A percentile compares a stretch with the other conserved stretches of the same genome.
Evolutionary conservation across 2,797 vertebrate species (phyloP).

Genomic region (Neosilurus hyrtlii): DNA sequence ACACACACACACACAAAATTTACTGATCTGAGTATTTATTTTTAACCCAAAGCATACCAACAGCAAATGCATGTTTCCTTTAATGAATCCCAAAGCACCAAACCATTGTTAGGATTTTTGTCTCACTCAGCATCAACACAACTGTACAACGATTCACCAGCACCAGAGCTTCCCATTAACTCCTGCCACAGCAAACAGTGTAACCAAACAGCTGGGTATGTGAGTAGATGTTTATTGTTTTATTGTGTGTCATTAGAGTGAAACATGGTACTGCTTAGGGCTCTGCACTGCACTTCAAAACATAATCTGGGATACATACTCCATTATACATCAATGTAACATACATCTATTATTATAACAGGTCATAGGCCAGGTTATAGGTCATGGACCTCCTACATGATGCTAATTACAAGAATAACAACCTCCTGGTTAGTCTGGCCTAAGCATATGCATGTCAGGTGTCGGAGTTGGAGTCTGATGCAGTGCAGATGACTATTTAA

Average conservation of each 20-base stretch:
- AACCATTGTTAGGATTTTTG: conserved; percentile 27
- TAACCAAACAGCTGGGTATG: conserved; percentile 34
- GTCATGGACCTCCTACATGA: neutral
- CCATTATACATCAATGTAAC: neutral
- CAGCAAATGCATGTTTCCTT: conserved; percentile 28
- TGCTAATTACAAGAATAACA: neutral
- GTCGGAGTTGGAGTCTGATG: no score
- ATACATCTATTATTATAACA: neutral
- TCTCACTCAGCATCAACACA: conserved; percentile 17
- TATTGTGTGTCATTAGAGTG: conserved; percentile 25
- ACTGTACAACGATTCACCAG: conserved; percentile 23
- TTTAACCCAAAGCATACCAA: neutral
- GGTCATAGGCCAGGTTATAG: neutral
- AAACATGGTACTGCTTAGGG: neutral
- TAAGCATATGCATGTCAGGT: neutral
- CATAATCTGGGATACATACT: neutral
- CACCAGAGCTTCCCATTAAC: conserved; percentile 30
- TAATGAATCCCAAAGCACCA: conserved; percentile 1
- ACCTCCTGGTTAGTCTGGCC: neutral
- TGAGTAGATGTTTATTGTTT: conserved; percentile 33
- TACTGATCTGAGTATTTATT: neutral
- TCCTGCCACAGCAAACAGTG: conserved; percentile 24
- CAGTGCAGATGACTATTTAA: neutral
- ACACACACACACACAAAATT: neutral
- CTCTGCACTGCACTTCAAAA: neutral